A percentile compares a stretch with the other conserved stretches of the same genome.
phyloP scores from a whole-genome alignment of 2,113 vertebrate genomes.

The Serilophus lunatus region DNA sequence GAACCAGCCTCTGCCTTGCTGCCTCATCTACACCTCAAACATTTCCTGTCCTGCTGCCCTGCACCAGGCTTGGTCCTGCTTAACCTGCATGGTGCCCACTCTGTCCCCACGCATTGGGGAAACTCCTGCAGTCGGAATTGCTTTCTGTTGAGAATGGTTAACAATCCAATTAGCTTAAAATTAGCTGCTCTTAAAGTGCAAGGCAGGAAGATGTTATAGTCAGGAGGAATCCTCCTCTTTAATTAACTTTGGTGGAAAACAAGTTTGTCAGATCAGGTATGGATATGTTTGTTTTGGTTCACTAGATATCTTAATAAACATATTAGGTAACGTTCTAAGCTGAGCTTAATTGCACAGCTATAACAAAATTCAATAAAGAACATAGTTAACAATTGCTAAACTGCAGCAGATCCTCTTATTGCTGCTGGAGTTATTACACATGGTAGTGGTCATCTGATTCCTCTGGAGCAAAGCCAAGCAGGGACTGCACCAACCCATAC shows the following conservation, averaged over 20 bases:
- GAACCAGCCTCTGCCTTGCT: fast-evolving
- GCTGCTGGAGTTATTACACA: background rate
- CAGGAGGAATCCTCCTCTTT: constrained; percentile 24
- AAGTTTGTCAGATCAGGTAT: constrained; percentile 1
- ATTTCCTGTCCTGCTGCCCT: background rate
- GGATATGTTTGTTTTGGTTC: constrained; percentile 11
- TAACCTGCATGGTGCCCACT: background rate
- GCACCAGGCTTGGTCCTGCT: background rate
- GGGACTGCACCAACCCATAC: background rate
- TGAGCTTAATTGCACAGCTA: constrained; percentile 33
- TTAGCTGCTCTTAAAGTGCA: background rate
- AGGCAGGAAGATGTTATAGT: background rate
- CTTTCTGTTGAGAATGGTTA: background rate
- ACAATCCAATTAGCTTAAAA: constrained; percentile 3
- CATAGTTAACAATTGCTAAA: constrained; percentile 38
- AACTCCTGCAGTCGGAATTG: background rate
- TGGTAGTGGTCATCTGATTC: background rate
- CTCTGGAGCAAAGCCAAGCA: background rate
- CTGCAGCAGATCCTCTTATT: background rate
- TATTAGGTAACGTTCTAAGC: background rate
- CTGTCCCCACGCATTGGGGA: fast-evolving
- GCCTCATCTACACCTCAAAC: background rate
- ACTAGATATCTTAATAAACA: constrained; percentile 38
- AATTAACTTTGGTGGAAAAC: constrained; percentile 32
- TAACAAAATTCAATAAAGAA: constrained; percentile 34